Percentiles rank a stretch among this genome's conserved stretches.
phyloP scores from a whole-genome alignment of 1,140 invertebrate species.

The Anoplolepis gracilipes region DNA sequence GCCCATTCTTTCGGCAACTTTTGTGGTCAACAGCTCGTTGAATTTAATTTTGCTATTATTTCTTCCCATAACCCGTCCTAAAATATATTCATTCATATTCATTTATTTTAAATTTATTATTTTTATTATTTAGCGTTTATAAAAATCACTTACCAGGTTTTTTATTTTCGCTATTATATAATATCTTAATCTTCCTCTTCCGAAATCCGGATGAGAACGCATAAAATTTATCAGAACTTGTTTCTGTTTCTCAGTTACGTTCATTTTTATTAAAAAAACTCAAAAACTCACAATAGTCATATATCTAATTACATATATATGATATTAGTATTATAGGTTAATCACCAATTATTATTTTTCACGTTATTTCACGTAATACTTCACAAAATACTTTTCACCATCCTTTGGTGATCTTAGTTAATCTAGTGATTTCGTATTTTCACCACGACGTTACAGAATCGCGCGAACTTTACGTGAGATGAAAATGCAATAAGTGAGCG shows the following conservation, averaged over 20 bases:
- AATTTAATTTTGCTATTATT: background rate
- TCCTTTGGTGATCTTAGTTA: too few species aligned
- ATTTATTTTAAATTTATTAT: too few species aligned
- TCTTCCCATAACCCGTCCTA: constrained; percentile 11
- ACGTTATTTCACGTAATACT: background rate
- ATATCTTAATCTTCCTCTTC: background rate
- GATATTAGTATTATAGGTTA: too few species aligned
- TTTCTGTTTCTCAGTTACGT: constrained; percentile 1
- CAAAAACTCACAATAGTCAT: too few species aligned
- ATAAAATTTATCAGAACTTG: background rate
- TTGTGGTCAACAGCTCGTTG: background rate
- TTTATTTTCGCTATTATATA: constrained; percentile 17
- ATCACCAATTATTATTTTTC: too few species aligned
- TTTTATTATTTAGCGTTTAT: background rate
- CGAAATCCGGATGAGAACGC: background rate
- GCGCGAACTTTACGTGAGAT: background rate
- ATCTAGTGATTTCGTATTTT: constrained; percentile 6
- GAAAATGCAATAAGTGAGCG: background rate
- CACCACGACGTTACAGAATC: background rate
- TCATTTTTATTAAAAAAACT: background rate
- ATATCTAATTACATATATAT: too few species aligned
- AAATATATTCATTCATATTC: background rate
- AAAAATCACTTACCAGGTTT: background rate
- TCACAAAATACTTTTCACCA: background rate
- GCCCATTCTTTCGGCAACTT: constrained; percentile 16